Base-by-base conservation (phyloP, 2,113 vertebrate species). In the Meleagris gallopavo region DNA sequence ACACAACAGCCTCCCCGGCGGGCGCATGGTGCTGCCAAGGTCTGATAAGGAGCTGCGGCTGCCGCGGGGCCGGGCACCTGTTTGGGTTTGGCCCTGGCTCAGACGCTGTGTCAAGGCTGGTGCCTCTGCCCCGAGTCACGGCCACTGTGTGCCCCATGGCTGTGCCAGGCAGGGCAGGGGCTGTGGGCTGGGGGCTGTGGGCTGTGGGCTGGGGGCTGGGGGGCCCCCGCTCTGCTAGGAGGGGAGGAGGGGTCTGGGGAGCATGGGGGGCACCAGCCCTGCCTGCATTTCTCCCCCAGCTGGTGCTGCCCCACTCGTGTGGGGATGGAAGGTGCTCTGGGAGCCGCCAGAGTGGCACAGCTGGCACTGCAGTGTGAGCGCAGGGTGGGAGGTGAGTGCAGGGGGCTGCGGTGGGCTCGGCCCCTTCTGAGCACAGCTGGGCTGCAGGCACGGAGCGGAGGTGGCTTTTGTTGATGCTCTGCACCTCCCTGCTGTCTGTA, bases 11-110 rank as follows among this genome's bases (percentile, higher is more conserved):
- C 73, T 87, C 65, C 22, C 62, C 16, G 4, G 69, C 13, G 0
- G 50, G 67, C 19, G 7, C 20, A 6, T 36, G 5, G 83, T 0
- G 3, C 57, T 83, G 90, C 91, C 84, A 80, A 77, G 52, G 64
- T 34, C 62, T 89, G 93, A 93, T 94, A 93, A 96, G 48, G 83
- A 34, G 76, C 69, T 18, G 30, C 34, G 5, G 78, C 38, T 61
- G 2, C 40, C 41, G 69, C 1, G 1, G 75, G 76, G n/a, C 30
- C 18, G 67, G 93, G 80, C 75, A 83, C 77, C 82, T 96, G 73
- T 96, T 86, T 94, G 92, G 89, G 88, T 97, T 97, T 97, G 58
- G 84, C 6, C 13, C 57, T 45, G 1, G 18, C 71, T 87, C 58
- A 72, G 85, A 66, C 76, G 45, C 40, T 0, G 24, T 30, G 81